Percentiles rank a stretch among this genome's conserved stretches.
phyloP scores from a whole-genome alignment of 2,113 vertebrate species.

The Hymenochirus boettgeri region DNA sequence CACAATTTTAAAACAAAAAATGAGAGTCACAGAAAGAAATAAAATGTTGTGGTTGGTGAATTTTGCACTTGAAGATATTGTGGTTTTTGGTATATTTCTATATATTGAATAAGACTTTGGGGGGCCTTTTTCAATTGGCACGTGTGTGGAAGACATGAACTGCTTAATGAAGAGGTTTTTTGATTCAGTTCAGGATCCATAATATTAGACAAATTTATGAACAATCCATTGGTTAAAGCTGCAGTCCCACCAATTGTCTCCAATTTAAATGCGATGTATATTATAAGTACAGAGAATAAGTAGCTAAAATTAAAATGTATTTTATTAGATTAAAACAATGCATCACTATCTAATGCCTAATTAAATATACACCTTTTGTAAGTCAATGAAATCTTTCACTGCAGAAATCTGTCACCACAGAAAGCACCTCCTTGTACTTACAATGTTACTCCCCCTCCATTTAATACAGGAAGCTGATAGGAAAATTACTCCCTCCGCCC shows the following conservation, averaged over 20 bases:
- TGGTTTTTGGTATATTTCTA: conserved; percentile 52
- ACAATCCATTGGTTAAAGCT: conserved; percentile 12
- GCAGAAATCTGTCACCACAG: too few relatives aligned
- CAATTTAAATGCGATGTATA: conserved; percentile 14
- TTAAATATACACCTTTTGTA: too few relatives aligned
- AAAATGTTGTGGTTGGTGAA: conserved; percentile 65
- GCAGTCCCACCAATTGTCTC: conserved; percentile 43
- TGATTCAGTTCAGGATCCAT: neutral
- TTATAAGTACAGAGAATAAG: too few relatives aligned
- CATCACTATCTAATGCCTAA: too few relatives aligned
- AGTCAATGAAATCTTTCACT: too few relatives aligned
- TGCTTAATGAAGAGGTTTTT: conserved; percentile 24
- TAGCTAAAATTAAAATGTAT: too few relatives aligned
- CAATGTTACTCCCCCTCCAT: too few relatives aligned
- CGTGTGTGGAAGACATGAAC: conserved; percentile 53
- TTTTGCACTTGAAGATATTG: conserved; percentile 73
- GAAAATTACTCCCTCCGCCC: too few relatives aligned
- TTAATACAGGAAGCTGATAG: too few relatives aligned
- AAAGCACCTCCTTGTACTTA: too few relatives aligned
- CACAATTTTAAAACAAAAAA: conserved; percentile 46
- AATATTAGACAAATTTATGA: neutral
- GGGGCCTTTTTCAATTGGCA: conserved; percentile 81
- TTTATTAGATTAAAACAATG: too few relatives aligned
- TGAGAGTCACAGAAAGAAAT: conserved; percentile 46
- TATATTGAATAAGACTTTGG: conserved; percentile 65